phyloP scores from a whole-genome alignment of 2,797 vertebrate genomes.

The Thunnus albacares region DNA sequence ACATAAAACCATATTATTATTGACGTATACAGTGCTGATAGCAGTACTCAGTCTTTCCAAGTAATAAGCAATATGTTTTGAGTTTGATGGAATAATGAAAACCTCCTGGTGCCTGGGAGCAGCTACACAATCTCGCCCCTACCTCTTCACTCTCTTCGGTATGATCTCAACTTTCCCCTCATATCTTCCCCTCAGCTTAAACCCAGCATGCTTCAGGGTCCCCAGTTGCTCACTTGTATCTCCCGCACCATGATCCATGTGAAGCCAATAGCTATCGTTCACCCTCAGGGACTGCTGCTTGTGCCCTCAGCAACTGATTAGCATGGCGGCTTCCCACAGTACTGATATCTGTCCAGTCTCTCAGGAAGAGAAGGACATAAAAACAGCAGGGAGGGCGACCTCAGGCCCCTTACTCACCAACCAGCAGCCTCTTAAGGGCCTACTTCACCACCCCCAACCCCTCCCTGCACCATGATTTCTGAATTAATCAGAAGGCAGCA shows the following conservation, averaged over 20 bases:
- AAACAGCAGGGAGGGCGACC: slow-evolving; percentile 45
- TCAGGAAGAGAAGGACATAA: slow-evolving; percentile 38
- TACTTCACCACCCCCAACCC: slow-evolving; percentile 13
- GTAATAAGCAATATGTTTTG: slow-evolving; percentile 12
- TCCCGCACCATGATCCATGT: slow-evolving; percentile 19
- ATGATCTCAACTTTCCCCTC: slow-evolving; percentile 33
- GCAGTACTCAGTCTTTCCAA: background rate
- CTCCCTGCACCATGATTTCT: slow-evolving; percentile 10
- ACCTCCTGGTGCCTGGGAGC: background rate
- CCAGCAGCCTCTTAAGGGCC: slow-evolving; percentile 14
- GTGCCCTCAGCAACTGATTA: slow-evolving; percentile 59
- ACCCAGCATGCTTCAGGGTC: slow-evolving; percentile 66
- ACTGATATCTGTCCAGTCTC: slow-evolving; percentile 58
- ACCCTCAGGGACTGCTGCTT: slow-evolving; percentile 23
- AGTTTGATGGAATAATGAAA: slow-evolving; percentile 21
- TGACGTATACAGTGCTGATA: background rate
- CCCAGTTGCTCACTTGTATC: slow-evolving; percentile 26
- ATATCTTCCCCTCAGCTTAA: slow-evolving; percentile 40
- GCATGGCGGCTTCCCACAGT: slow-evolving; percentile 26
- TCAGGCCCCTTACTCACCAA: slow-evolving; percentile 31
- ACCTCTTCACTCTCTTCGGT: slow-evolving; percentile 19
- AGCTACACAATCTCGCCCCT: background rate
- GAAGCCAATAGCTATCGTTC: slow-evolving; percentile 52
- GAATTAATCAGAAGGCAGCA: slow-evolving; percentile 49
- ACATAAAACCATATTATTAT: background rate